These are phyloP conservation scores for Homarus gammarus DNA, from an alignment of 2,888 invertebrate genomes.

Conservation along the genomic window DNA sequence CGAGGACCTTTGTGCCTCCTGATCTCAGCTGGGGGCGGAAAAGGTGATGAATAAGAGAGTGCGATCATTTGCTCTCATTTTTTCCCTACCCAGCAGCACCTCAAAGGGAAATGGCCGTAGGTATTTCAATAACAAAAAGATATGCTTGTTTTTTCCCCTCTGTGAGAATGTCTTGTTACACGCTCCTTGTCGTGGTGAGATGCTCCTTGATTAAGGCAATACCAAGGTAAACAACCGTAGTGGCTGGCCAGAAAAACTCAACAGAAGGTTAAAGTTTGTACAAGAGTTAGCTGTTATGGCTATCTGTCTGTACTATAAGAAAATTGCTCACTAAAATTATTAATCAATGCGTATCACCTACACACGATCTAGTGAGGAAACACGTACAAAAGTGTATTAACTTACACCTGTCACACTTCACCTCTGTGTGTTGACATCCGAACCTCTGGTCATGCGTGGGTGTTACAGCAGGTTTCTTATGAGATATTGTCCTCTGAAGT, in stretches of 20 bases:
- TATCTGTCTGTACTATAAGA: too few relatives aligned
- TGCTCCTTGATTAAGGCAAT: constrained; percentile 32
- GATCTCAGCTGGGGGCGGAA: constrained; percentile 36
- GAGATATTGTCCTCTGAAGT: too few relatives aligned
- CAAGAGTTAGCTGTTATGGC: too few relatives aligned
- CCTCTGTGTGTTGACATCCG: too few relatives aligned
- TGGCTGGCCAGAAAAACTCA: not conserved
- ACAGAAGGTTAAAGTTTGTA: too few relatives aligned
- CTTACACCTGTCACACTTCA: too few relatives aligned
- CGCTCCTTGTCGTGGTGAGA: constrained; percentile 15
- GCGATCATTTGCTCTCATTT: constrained; percentile 37
- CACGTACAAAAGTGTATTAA: too few relatives aligned
- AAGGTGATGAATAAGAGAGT: constrained; percentile 34
- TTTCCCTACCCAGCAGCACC: not conserved
- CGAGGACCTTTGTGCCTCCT: constrained; percentile 23
- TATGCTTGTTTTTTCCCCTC: constrained; percentile 2
- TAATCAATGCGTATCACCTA: too few relatives aligned
- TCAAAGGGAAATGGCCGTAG: constrained; percentile 39
- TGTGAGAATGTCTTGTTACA: constrained; percentile 9
- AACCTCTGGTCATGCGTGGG: too few relatives aligned
- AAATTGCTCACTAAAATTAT: too few relatives aligned
- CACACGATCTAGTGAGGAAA: too few relatives aligned
- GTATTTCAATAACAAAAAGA: constrained; percentile 45
- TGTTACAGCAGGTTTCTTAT: too few relatives aligned
- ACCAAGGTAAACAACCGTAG: constrained; percentile 11